Evolutionary conservation across 2,797 vertebrate species (phyloP).

Genomic region (Botia kubotai): DNA sequence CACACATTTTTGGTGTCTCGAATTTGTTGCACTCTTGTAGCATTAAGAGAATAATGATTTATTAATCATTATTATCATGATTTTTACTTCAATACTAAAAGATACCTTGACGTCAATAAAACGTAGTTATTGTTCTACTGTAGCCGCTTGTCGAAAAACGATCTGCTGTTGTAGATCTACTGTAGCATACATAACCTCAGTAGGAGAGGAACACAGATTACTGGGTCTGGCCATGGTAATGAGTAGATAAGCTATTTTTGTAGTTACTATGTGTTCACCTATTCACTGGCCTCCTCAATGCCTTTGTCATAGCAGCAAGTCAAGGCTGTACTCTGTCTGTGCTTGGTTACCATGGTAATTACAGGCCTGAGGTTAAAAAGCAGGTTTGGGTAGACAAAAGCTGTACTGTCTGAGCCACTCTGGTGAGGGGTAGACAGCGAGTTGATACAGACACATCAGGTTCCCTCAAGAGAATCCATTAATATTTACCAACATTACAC

Average conservation of each 20-base stretch:
- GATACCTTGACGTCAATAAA: too few species aligned
- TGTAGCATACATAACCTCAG: not conserved
- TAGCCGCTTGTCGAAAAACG: too few species aligned
- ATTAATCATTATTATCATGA: too few species aligned
- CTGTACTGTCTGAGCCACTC: constrained; percentile 33
- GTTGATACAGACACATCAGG: constrained; percentile 30
- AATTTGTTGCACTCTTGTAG: too few species aligned
- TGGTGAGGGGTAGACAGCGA: constrained; percentile 4
- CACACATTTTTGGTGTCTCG: too few species aligned
- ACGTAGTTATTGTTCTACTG: too few species aligned
- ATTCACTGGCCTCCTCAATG: constrained; percentile 35
- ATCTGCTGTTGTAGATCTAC: not conserved
- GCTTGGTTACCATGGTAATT: constrained; percentile 75
- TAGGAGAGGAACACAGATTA: constrained; percentile 37
- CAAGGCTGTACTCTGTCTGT: constrained; percentile 68
- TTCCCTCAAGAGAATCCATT: constrained; percentile 36
- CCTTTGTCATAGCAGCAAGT: constrained; percentile 76
- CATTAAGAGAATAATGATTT: too few species aligned
- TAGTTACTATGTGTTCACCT: constrained; percentile 66
- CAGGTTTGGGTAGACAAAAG: constrained; percentile 46
- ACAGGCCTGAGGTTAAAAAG: constrained; percentile 48
- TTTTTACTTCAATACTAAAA: too few species aligned
- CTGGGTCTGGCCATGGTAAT: not conserved
- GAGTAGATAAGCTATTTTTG: constrained; percentile 19
- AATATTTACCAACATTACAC: constrained; percentile 4